phyloP scores from a whole-genome alignment of 1,140 invertebrate species.

The Marisa cornuarietis region DNA sequence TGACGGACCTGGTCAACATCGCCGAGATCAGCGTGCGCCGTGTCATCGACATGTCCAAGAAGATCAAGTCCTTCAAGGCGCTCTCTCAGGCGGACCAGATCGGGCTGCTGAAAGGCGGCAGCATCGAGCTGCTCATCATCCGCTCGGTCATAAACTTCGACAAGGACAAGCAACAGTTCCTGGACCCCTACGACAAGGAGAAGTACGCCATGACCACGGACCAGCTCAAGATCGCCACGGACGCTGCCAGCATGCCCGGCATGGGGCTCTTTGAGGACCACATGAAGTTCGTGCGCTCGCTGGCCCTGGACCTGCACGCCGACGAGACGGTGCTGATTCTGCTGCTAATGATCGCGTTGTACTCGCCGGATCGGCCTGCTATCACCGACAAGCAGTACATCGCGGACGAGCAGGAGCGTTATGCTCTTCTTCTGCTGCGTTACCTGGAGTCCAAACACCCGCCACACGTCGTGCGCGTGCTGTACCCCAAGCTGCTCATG shows the following conservation, averaged over 20 bases:
- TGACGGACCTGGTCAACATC: constrained; percentile 65
- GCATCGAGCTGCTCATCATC: constrained; percentile 70
- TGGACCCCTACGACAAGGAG: constrained; percentile 63
- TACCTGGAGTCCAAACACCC: constrained; percentile 69
- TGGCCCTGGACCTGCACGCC: constrained; percentile 65
- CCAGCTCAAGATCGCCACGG: constrained; percentile 55
- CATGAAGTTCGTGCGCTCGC: constrained; percentile 67
- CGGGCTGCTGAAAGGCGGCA: constrained; percentile 67
- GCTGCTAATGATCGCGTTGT: constrained; percentile 68
- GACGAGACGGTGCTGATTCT: constrained; percentile 69
- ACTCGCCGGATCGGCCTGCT: constrained; percentile 68
- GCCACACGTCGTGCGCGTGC: constrained; percentile 49
- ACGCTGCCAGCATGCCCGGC: constrained; percentile 25
- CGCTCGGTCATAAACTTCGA: constrained; percentile 66
- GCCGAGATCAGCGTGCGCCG: constrained; percentile 65
- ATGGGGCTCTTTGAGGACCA: constrained; percentile 68
- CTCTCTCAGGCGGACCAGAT: constrained; percentile 67
- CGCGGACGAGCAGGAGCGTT: constrained; percentile 67
- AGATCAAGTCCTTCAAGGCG: constrained; percentile 65
- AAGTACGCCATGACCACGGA: constrained; percentile 62
- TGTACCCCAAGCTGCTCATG: constrained; percentile 70
- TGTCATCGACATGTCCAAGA: constrained; percentile 67
- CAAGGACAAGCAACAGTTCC: constrained; percentile 64
- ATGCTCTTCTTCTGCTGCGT: constrained; percentile 66
- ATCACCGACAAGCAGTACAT: constrained; percentile 65